Percentiles rank a stretch among this genome's conserved stretches.
These are phyloP conservation scores for Drosophila gunungcola DNA, from an alignment of 1,140 invertebrate species.

Conservation along the genomic window DNA sequence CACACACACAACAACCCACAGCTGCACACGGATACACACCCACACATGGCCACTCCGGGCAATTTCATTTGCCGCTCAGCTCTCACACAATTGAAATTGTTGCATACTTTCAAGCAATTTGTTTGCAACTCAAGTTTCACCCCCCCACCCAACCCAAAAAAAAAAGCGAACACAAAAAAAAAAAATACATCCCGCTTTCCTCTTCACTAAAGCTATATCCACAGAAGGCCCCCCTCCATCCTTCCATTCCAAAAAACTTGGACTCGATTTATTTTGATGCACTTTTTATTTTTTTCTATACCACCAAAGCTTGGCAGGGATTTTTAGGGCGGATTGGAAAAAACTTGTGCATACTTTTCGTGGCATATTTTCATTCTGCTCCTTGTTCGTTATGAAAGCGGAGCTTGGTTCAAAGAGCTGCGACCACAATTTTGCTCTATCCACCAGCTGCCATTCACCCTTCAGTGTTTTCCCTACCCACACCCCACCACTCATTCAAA, in stretches of 20 bases:
- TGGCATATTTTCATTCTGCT: slow-evolving; percentile 52
- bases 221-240: neutral
- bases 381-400: slow-evolving; percentile 52
- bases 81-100: slow-evolving; percentile 75
- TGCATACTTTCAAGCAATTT: slow-evolving; percentile 75
- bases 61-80: slow-evolving; percentile 69
- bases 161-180: slow-evolving; percentile 2
- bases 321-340: slow-evolving; percentile 31
- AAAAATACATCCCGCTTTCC: slow-evolving; percentile 11
- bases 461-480: slow-evolving; percentile 9
- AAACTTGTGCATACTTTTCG: slow-evolving; percentile 56
- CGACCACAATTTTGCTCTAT: slow-evolving; percentile 48
- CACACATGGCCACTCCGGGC: slow-evolving; percentile 32
- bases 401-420: slow-evolving; percentile 35
- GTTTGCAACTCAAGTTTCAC: slow-evolving; percentile 52
- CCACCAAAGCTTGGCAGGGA: slow-evolving; percentile 23
- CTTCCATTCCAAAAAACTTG: slow-evolving; percentile 28
- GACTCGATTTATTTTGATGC: slow-evolving; percentile 58
- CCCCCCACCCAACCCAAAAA: slow-evolving; percentile 2
- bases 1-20: neutral
- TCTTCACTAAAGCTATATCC: neutral
- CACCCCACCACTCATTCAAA: neutral
- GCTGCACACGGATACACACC: slow-evolving; percentile 9
- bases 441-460: slow-evolving; percentile 43
- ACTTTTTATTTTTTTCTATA: slow-evolving; percentile 33